Evolutionary conservation across 2,797 vertebrate species (phyloP).

Genomic region (Spinus olivaceus): DNA sequence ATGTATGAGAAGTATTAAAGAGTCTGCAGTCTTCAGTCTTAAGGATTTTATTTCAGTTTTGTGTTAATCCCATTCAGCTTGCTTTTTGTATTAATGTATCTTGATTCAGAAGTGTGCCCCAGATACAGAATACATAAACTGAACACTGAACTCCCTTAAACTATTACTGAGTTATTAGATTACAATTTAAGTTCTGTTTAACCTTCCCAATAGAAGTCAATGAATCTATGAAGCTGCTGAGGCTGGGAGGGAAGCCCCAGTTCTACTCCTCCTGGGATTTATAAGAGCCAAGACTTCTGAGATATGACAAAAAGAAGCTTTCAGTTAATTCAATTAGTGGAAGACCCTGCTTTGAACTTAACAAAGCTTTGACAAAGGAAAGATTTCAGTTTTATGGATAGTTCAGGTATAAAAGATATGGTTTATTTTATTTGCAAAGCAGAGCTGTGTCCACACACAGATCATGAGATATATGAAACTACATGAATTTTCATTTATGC

Average conservation of each 20-base stretch:
- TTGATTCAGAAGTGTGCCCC: neutral
- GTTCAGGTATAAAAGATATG: neutral
- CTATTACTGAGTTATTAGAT: neutral
- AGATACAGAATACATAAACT: neutral
- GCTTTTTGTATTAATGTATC: neutral
- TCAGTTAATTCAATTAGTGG: neutral
- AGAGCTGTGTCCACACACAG: neutral
- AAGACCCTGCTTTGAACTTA: neutral
- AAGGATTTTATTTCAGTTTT: neutral
- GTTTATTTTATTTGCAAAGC: neutral
- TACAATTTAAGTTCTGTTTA: neutral
- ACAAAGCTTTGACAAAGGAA: neutral
- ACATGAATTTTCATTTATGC: neutral
- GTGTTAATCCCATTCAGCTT: neutral
- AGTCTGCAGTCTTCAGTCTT: neutral
- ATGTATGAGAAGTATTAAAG: neutral
- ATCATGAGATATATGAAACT: neutral
- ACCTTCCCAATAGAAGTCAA: neutral
- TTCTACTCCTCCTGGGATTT: neutral
- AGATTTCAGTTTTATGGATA: neutral
- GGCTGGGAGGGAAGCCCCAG: neutral
- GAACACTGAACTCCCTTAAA: neutral
- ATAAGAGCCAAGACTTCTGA: neutral
- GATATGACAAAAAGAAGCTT: neutral
- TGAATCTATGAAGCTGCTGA: neutral